These are phyloP conservation scores for Bergia puertoricense DNA, from an alignment of 92 coral and sea anemone species.

Conservation along the genomic window DNA sequence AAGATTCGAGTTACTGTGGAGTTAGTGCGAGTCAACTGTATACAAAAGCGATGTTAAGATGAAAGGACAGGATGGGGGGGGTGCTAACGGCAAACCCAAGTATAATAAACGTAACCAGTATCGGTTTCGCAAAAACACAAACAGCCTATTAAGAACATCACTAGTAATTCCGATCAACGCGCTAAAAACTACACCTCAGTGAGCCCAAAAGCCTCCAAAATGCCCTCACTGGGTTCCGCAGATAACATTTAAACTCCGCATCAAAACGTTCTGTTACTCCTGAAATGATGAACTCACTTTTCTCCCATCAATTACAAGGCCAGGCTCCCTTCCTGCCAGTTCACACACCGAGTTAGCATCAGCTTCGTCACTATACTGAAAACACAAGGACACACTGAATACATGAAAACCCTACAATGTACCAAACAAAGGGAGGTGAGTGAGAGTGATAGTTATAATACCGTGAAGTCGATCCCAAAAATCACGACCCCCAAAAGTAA, in stretches of 20 bases:
- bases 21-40: too few species aligned
- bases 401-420: not conserved
- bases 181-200: not conserved
- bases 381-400: not conserved
- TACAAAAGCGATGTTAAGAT: too few species aligned
- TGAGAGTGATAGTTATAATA: not conserved
- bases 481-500: too few species aligned
- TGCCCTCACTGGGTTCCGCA: too few species aligned
- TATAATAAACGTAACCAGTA: too few species aligned
- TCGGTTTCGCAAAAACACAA: too few species aligned
- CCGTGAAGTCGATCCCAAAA: not conserved
- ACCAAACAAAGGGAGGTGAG: not conserved
- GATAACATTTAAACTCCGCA: not conserved
- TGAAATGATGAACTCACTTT: conserved; percentile 25
- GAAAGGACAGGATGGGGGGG: too few species aligned
- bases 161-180: not conserved
- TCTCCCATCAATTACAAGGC: conserved; percentile 50
- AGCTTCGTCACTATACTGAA: conserved; percentile 47
- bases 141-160: too few species aligned
- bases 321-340: conserved; percentile 35
- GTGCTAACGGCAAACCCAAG: too few species aligned
- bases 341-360: conserved; percentile 35
- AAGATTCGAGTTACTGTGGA: too few species aligned
- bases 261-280: not conserved
- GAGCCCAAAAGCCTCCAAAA: too few species aligned